These are phyloP conservation scores for Drosophila saltans DNA, from an alignment of 1,140 invertebrate genomes.

Conservation along the genomic window DNA sequence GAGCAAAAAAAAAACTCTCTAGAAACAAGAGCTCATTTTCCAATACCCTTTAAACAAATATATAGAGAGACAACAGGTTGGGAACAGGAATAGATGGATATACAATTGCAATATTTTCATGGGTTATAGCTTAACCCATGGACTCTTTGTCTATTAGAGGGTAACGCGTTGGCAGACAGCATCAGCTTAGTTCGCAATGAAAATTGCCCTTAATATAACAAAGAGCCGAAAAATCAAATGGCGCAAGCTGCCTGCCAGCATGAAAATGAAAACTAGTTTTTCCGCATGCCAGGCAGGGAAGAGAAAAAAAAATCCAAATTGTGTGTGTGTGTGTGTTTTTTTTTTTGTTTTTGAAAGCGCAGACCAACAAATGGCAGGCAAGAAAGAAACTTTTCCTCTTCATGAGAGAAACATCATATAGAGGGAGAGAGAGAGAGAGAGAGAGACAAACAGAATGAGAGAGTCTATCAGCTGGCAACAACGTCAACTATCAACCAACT, in stretches of 20 bases:
- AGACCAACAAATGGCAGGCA: constrained; percentile 33
- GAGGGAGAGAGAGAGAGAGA: not conserved
- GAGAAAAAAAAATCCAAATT: constrained; percentile 54
- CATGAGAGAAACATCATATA: not conserved
- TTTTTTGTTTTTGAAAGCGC: constrained; percentile 37
- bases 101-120: too few species aligned
- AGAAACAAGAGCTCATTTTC: not conserved
- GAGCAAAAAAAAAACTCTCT: not conserved
- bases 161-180: constrained; percentile 8
- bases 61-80: too few species aligned
- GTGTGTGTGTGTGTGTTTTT: not conserved
- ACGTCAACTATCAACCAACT: not conserved
- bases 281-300: constrained; percentile 70
- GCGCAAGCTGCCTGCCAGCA: constrained; percentile 41
- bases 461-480: constrained; percentile 41
- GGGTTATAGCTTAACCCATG: too few species aligned
- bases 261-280: constrained; percentile 76
- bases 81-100: too few species aligned
- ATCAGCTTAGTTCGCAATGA: constrained; percentile 19
- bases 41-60: not conserved
- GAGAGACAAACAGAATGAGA: not conserved
- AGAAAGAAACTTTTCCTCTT: constrained; percentile 67
- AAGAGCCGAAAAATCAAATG: constrained; percentile 56
- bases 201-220: constrained; percentile 47
- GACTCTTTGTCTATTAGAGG: not conserved